Percentiles rank a stretch among this genome's conserved stretches.
Conservation (phyloP, 2,888 invertebrate species). For the Lochmaea crataegi region DNA sequence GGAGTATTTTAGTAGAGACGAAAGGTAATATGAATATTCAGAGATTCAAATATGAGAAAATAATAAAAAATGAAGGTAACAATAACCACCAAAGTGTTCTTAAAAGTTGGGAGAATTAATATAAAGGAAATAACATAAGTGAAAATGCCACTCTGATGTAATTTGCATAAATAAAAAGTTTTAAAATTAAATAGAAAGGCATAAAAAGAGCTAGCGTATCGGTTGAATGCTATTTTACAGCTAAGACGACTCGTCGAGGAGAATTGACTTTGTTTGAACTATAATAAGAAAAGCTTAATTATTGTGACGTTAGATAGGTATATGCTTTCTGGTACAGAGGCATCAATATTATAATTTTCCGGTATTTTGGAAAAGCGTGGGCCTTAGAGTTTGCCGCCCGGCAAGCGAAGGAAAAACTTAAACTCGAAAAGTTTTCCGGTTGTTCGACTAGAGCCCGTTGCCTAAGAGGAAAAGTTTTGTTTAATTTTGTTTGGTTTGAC, state of each 20-base stretch:
- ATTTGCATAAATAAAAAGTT: slow-evolving; percentile 35
- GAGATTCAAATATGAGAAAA: background rate
- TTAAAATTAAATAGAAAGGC: slow-evolving; percentile 37
- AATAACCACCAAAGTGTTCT: slow-evolving; percentile 14
- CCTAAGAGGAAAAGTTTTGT: slow-evolving; percentile 67
- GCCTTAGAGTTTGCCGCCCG: slow-evolving; percentile 58
- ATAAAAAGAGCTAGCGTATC: slow-evolving; percentile 36
- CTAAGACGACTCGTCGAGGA: slow-evolving; percentile 31
- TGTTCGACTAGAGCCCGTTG: slow-evolving; percentile 60
- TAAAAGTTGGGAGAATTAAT: slow-evolving; percentile 20
- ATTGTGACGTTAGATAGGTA: slow-evolving; percentile 51
- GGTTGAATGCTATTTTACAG: slow-evolving; percentile 38
- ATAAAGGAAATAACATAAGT: slow-evolving; percentile 27
- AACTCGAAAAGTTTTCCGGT: slow-evolving; percentile 65
- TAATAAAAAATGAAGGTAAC: background rate
- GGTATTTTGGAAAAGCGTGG: slow-evolving; percentile 61
- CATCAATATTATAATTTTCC: slow-evolving; percentile 66
- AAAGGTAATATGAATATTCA: slow-evolving; percentile 11
- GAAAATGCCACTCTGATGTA: slow-evolving; percentile 23
- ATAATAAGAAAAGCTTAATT: slow-evolving; percentile 50
- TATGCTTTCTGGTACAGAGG: slow-evolving; percentile 56
- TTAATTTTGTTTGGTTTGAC: slow-evolving; percentile 67
- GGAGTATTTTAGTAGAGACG: background rate
- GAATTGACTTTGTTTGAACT: slow-evolving; percentile 43
- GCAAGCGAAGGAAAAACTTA: slow-evolving; percentile 65